Evolutionary conservation across 2,113 vertebrate species (phyloP).

Genomic region (Amazona guildingii): DNA sequence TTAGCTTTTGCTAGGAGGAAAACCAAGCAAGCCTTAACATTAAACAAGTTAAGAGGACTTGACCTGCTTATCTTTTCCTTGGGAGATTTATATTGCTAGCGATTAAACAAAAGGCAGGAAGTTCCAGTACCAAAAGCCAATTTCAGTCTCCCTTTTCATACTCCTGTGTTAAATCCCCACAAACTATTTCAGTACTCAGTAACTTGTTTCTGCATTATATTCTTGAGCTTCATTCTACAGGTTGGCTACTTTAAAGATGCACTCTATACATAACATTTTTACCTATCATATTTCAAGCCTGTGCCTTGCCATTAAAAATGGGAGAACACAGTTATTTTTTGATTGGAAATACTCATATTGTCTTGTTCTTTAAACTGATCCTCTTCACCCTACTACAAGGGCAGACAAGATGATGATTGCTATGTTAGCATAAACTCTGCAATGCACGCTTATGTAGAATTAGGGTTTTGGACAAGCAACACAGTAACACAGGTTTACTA

Average conservation of each 20-base stretch:
- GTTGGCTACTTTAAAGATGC: neutral
- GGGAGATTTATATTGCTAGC: neutral
- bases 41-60: neutral
- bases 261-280: neutral
- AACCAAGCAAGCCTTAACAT: neutral
- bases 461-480: neutral
- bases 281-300: neutral
- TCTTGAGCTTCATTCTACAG: neutral
- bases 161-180: neutral
- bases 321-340: neutral
- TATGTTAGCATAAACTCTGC: neutral
- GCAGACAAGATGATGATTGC: neutral
- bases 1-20: neutral
- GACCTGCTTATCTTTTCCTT: neutral
- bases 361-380: neutral
- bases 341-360: neutral
- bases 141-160: neutral
- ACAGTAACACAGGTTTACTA: slow-evolving; percentile 45
- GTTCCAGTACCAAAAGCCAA: neutral
- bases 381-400: neutral
- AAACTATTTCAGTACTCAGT: neutral
- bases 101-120: neutral
- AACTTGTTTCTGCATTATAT: neutral
- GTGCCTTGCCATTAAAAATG: neutral
- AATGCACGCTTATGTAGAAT: too few relatives aligned